phyloP scores from a whole-genome alignment of 2,888 invertebrate species.

The Andrena hattorfiana region DNA sequence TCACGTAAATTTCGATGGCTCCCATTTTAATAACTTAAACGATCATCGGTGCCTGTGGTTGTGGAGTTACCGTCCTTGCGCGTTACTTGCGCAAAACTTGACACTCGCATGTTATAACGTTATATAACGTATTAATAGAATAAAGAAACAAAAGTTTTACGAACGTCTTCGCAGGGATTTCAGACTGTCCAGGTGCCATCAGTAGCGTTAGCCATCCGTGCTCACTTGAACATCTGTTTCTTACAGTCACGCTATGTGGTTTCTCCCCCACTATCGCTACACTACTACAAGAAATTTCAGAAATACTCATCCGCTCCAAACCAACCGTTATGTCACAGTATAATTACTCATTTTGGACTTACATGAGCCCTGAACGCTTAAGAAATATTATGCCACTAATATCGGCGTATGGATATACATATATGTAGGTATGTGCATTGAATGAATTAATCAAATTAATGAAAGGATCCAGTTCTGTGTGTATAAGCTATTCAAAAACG shows the following conservation, averaged over 20 bases:
- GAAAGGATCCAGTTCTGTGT: too few species aligned
- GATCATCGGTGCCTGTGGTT: neutral
- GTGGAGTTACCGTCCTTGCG: neutral
- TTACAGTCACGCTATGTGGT: conserved; percentile 45
- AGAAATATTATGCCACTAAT: too few species aligned
- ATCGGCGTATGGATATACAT: too few species aligned
- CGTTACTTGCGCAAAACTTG: neutral
- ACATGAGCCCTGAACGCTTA: too few species aligned
- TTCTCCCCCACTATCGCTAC: conserved; percentile 3
- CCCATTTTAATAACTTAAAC: neutral
- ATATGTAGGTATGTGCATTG: too few species aligned
- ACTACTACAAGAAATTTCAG: too few species aligned
- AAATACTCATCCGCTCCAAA: too few species aligned
- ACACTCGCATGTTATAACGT: neutral
- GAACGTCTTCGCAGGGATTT: conserved; percentile 13
- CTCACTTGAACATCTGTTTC: conserved; percentile 49
- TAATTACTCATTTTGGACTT: too few species aligned
- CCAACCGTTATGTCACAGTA: too few species aligned
- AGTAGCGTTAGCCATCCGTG: conserved; percentile 7
- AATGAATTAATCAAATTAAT: too few species aligned
- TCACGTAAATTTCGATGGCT: neutral
- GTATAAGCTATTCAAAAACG: too few species aligned
- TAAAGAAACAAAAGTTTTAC: neutral
- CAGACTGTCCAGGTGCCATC: conserved; percentile 21
- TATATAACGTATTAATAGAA: too few species aligned